phyloP scores from a whole-genome alignment of 1,140 invertebrate genomes.

The Papilio machaon region DNA sequence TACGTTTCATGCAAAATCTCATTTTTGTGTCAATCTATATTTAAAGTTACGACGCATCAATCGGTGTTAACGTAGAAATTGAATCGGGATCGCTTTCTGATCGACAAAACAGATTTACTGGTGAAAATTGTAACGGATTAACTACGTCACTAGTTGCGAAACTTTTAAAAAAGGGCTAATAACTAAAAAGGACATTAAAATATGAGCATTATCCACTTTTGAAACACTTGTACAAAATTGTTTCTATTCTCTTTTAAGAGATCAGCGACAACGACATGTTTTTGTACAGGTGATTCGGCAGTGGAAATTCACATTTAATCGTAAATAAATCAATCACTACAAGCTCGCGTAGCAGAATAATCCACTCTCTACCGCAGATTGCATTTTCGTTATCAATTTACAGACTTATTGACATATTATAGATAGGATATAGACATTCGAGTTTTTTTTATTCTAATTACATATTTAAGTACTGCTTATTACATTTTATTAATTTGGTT shows the following conservation, averaged over 20 bases:
- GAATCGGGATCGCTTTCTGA: neutral
- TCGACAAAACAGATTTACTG: neutral
- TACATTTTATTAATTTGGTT: too few species aligned
- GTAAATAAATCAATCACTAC: neutral
- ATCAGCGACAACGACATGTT: neutral
- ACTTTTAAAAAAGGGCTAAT: neutral
- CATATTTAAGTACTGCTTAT: too few species aligned
- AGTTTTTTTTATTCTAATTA: too few species aligned
- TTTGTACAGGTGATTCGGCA: neutral
- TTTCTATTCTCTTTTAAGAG: too few species aligned
- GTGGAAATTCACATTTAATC: neutral
- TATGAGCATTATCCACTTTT: too few species aligned
- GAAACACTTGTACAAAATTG: too few species aligned
- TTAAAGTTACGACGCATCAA: neutral
- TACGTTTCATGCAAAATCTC: neutral
- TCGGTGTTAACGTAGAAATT: neutral
- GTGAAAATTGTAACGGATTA: neutral
- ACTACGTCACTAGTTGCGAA: neutral
- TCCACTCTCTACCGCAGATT: neutral
- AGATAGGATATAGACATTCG: too few species aligned
- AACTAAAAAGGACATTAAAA: too few species aligned
- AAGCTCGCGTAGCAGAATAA: neutral
- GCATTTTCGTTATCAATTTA: neutral
- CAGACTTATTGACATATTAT: neutral
- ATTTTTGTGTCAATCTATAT: neutral